phyloP scores from a whole-genome alignment of 2,888 invertebrate species.

The Helleia helle region DNA sequence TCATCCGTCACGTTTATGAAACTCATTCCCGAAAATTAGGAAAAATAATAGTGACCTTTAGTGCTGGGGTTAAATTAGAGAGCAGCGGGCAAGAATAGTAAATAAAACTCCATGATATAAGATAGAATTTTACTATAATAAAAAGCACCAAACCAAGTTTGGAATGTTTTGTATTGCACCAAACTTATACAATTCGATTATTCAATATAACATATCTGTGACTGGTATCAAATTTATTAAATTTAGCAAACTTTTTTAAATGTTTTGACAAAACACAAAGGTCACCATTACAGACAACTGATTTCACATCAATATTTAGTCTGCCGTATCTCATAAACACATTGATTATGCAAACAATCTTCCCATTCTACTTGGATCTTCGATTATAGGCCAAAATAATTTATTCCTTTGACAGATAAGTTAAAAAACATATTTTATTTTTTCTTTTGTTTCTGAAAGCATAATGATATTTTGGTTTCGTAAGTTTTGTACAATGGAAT shows the following conservation, averaged over 20 bases:
- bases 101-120: conserved; percentile 49
- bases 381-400: too few relatives aligned
- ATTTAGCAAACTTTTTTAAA: conserved; percentile 30
- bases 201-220: conserved; percentile 30
- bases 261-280: conserved; percentile 43
- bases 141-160: conserved; percentile 71
- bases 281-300: conserved; percentile 51
- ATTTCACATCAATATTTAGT: conserved; percentile 3
- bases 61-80: conserved; percentile 35
- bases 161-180: conserved; percentile 72
- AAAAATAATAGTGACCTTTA: conserved; percentile 62
- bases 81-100: conserved; percentile 45
- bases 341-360: too few relatives aligned
- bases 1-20: too few relatives aligned
- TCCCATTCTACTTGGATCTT: too few relatives aligned
- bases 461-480: too few relatives aligned
- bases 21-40: conserved; percentile 5
- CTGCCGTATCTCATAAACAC: conserved; percentile 2
- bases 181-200: conserved; percentile 53
- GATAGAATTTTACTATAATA: conserved; percentile 43
- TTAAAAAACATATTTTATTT: too few relatives aligned
- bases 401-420: too few relatives aligned
- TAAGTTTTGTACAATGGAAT: background rate
- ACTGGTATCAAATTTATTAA: conserved; percentile 24
- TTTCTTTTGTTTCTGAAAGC: too few relatives aligned